Percentiles rank a stretch among this genome's conserved stretches.
These are phyloP conservation scores for Synanceia verrucosa DNA, from an alignment of 2,797 vertebrate species.

Conservation along the genomic window DNA sequence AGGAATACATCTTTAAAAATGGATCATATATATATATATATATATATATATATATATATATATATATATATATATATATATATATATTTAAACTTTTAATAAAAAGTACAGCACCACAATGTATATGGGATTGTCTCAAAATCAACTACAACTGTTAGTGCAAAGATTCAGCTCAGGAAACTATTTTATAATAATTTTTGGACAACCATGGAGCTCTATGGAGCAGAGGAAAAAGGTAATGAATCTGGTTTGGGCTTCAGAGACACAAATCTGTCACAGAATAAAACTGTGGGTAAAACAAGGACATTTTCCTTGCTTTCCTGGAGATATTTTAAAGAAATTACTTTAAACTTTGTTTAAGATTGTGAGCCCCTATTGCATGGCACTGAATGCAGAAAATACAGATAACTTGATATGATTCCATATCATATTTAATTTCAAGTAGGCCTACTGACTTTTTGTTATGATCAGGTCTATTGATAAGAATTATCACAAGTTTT, in stretches of 20 bases:
- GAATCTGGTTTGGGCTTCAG: background rate
- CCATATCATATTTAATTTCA: background rate
- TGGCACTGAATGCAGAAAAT: background rate
- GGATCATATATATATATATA: background rate
- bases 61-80: background rate
- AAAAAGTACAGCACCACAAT: accelerated
- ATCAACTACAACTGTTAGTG: background rate
- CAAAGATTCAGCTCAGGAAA: background rate
- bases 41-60: background rate
- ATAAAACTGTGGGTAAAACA: background rate
- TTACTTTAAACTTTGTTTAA: background rate
- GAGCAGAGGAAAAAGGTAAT: background rate
- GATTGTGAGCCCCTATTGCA: background rate
- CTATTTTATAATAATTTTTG: background rate
- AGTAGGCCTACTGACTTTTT: no score
- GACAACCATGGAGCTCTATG: background rate
- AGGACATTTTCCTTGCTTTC: background rate
- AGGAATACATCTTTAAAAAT: background rate
- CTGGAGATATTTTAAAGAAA: background rate
- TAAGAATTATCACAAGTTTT: background rate
- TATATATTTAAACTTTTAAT: no score
- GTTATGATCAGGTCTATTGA: no score
- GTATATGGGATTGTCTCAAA: background rate
- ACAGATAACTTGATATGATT: background rate
- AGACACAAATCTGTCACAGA: background rate